Conservation (phyloP, 1,140 invertebrate species). For the Solen grandis region DNA sequence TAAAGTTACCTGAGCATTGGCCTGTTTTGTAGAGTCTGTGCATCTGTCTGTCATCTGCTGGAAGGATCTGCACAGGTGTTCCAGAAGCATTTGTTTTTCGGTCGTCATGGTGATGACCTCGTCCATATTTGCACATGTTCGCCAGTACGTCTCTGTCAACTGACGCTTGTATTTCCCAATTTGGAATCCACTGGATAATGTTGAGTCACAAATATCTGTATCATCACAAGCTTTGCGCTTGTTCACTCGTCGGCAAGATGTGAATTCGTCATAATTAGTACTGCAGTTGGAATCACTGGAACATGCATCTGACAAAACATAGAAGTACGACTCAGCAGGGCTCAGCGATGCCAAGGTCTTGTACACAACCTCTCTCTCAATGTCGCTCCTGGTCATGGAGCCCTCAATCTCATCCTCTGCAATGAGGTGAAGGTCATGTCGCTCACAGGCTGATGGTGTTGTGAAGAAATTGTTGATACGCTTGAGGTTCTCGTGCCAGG, state of each 20-base stretch:
- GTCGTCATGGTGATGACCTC: conserved; percentile 17
- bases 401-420: conserved; percentile 29
- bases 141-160: conserved; percentile 42
- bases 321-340: conserved; percentile 38
- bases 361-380: conserved; percentile 39
- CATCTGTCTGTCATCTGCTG: conserved; percentile 45
- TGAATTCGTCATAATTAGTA: conserved; percentile 41
- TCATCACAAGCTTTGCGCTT: conserved; percentile 36
- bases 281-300: conserved; percentile 40
- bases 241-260: conserved; percentile 35
- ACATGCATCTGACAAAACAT: conserved; percentile 32
- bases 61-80: conserved; percentile 37
- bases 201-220: neutral
- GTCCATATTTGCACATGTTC: neutral
- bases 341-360: conserved; percentile 30
- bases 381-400: conserved; percentile 37
- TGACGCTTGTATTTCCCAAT: conserved; percentile 24
- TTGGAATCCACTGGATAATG: neutral
- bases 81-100: conserved; percentile 40
- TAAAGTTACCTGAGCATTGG: neutral
- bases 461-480: conserved; percentile 43
- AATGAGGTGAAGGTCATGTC: conserved; percentile 31
- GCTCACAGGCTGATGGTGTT: conserved; percentile 16
- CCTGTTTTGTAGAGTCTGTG: neutral
- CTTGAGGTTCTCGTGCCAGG: conserved; percentile 26